Evolutionary conservation across 2,113 vertebrate species (phyloP).

Genomic region (Chaetodon trifascialis): DNA sequence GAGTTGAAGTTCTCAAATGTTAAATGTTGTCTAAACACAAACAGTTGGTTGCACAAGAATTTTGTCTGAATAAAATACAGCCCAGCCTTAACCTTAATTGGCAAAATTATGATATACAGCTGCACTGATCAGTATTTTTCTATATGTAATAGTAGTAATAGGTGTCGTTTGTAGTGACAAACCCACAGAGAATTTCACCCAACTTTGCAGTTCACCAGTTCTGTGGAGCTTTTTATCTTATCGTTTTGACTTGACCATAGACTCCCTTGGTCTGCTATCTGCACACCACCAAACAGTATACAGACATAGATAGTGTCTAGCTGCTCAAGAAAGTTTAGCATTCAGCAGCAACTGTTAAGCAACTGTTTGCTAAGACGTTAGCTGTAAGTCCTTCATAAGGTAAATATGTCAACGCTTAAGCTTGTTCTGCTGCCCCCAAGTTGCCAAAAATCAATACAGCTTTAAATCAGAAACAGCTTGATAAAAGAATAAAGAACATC

Average conservation of each 20-base stretch:
- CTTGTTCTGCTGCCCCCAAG: neutral
- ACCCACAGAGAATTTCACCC: neutral
- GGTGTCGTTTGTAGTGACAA: neutral
- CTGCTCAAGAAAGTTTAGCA: neutral
- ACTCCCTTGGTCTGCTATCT: neutral
- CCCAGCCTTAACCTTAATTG: neutral
- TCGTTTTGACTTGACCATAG: neutral
- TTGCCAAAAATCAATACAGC: neutral
- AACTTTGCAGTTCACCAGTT: neutral
- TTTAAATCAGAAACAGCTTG: neutral
- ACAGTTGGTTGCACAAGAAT: neutral
- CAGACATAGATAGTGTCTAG: neutral
- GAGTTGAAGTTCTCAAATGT: neutral
- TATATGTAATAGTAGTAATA: no score
- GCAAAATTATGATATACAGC: neutral
- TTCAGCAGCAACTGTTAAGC: neutral
- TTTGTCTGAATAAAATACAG: neutral
- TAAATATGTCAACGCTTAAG: neutral
- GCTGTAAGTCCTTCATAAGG: neutral
- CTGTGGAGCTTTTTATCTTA: neutral
- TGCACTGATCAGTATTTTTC: neutral
- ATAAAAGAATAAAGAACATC: neutral
- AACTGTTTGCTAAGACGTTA: neutral
- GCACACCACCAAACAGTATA: neutral
- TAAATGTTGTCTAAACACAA: slow-evolving; percentile 1